Conservation (phyloP, 2,113 vertebrate genomes). For the Rafetus swinhoei region DNA sequence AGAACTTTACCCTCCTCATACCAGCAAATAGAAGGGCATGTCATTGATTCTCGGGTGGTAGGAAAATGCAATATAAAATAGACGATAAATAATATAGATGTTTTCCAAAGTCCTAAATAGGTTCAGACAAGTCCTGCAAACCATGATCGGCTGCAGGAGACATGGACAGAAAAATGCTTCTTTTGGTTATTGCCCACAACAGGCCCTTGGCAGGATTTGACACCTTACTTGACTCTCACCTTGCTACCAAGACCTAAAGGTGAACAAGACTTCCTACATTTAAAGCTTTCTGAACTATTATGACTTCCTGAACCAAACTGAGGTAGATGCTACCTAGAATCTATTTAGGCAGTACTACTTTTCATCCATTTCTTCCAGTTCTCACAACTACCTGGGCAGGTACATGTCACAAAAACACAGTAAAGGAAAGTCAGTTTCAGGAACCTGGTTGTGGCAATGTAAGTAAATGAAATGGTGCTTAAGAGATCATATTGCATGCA, state of each 20-base stretch:
- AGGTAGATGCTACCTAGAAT: not conserved
- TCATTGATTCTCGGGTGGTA: not conserved
- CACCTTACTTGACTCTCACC: not conserved
- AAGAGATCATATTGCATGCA: not conserved
- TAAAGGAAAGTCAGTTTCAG: constrained; percentile 37
- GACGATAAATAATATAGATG: not conserved
- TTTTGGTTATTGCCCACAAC: not conserved
- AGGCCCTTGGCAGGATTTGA: not conserved
- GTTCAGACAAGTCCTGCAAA: not conserved
- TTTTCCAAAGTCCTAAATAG: not conserved
- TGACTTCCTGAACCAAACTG: not conserved
- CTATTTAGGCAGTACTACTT: not conserved
- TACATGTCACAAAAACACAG: not conserved
- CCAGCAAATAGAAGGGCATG: not conserved
- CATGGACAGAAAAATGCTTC: not conserved
- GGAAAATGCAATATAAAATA: not conserved
- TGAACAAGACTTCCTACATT: not conserved
- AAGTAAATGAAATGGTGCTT: not conserved
- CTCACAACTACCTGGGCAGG: not conserved
- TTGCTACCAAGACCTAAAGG: not conserved
- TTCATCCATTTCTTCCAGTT: not conserved
- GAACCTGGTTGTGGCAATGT: constrained; percentile 1
- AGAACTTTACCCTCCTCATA: not conserved
- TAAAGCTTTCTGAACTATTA: not conserved
- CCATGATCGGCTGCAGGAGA: not conserved